A percentile compares a stretch with the other conserved stretches of the same genome.
phyloP scores from a whole-genome alignment of 1,140 invertebrate genomes.

The Bradynema listronoti region DNA sequence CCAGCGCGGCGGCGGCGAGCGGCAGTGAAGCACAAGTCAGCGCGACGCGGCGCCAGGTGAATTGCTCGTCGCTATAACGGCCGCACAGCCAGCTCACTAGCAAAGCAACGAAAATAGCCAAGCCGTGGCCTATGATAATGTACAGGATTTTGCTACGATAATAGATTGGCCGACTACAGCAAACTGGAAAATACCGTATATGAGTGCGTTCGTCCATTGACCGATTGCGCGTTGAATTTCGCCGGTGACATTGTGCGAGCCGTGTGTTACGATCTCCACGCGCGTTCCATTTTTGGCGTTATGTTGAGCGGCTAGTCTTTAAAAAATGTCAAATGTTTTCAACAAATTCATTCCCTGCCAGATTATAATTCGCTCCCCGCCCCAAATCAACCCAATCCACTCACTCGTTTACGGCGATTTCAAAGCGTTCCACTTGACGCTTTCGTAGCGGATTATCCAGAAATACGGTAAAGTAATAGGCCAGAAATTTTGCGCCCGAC shows the following conservation, averaged over 20 bases:
- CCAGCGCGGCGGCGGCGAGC: conserved; percentile 18
- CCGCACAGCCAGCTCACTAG: conserved; percentile 23
- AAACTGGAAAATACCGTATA: no score
- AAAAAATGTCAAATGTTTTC: no score
- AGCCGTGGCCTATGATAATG: conserved; percentile 12
- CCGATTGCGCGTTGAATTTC: conserved; percentile 32
- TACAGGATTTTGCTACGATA: no score
- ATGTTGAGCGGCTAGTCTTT: conserved; percentile 17
- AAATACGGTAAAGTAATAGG: conserved; percentile 31
- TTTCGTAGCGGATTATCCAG: conserved; percentile 19
- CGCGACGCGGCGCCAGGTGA: conserved; percentile 12
- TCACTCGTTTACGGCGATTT: conserved; percentile 17
- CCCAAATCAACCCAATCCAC: neutral
- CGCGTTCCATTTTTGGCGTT: conserved; percentile 16
- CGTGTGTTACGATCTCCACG: conserved; percentile 28
- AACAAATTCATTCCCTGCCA: no score
- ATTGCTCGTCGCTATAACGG: conserved; percentile 21
- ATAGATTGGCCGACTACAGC: no score
- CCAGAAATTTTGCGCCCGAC: conserved; percentile 24
- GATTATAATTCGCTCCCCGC: neutral
- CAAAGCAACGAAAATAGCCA: conserved; percentile 27
- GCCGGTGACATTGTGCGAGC: conserved; percentile 27
- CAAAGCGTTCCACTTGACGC: conserved; percentile 21
- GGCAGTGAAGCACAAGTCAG: conserved; percentile 18
- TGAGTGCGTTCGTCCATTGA: no score